Evolutionary conservation across 2,113 vertebrate genomes (phyloP).

Genomic region (Sapayoa aenigma): DNA sequence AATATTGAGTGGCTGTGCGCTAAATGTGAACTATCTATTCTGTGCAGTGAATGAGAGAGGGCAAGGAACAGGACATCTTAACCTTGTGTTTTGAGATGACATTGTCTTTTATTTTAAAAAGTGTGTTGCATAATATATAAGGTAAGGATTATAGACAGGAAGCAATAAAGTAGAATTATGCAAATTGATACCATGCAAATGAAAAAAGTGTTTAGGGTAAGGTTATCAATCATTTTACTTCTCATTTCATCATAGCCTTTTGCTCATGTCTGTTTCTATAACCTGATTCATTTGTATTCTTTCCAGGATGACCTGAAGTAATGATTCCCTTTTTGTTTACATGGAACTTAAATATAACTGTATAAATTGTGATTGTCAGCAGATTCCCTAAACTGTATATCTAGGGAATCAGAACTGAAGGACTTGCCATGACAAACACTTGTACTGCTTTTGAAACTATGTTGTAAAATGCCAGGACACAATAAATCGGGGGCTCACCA

Average conservation of each 20-base stretch:
- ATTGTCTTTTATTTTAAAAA: not conserved
- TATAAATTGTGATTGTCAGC: not conserved
- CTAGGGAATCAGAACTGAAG: not conserved
- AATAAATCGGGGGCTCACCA: accelerated
- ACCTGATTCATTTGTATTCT: not conserved
- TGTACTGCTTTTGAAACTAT: not conserved
- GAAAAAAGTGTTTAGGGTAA: not conserved
- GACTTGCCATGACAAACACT: not conserved
- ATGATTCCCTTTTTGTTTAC: not conserved
- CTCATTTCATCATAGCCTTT: not conserved
- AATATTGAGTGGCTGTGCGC: not conserved
- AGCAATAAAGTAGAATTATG: not conserved
- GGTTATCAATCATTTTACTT: not conserved
- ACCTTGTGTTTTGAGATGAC: not conserved
- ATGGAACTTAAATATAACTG: not conserved
- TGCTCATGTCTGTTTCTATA: not conserved
- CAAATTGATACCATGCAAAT: not conserved
- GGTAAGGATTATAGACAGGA: not conserved
- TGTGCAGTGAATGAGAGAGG: not conserved
- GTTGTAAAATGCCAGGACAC: not conserved
- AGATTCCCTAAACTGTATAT: not conserved
- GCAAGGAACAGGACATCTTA: not conserved
- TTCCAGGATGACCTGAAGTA: not conserved
- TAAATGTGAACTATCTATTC: not conserved
- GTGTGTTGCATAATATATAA: not conserved